Evolutionary conservation across 2,888 invertebrate genomes (phyloP).

Genomic region (Pristionchus mayeri): DNA sequence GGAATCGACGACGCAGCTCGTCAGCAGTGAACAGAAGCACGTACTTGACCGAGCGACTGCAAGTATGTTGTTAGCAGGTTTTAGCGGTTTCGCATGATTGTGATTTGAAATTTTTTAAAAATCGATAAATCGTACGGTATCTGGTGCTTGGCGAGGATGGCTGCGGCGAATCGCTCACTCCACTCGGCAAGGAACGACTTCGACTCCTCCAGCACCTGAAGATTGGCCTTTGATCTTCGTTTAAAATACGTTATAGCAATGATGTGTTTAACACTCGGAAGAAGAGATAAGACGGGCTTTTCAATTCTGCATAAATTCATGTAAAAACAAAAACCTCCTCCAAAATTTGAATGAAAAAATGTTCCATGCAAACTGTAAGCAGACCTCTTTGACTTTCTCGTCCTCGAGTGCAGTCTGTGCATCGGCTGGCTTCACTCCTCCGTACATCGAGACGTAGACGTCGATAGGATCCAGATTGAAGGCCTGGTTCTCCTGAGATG

Average conservation of each 20-base stretch:
- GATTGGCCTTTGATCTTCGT: background rate
- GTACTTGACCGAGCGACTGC: conserved; percentile 61
- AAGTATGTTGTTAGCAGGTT: conserved; percentile 16
- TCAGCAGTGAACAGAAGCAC: conserved; percentile 59
- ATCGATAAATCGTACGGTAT: conserved; percentile 54
- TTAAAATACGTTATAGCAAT: no score
- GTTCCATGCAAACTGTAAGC: no score
- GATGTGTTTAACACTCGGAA: no score
- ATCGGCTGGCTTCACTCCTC: conserved; percentile 50
- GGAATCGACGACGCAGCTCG: conserved; percentile 59
- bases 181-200: conserved; percentile 65
- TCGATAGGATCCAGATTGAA: conserved; percentile 63
- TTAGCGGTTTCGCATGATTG: background rate
- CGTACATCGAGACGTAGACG: conserved; percentile 55
- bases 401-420: conserved; percentile 60
- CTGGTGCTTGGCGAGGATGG: conserved; percentile 57
- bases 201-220: conserved; percentile 60
- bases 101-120: background rate
- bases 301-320: no score
- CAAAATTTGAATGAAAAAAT: no score
- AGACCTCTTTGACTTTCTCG: conserved; percentile 53
- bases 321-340: background rate
- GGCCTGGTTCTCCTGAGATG: conserved; percentile 50
- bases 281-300: no score
- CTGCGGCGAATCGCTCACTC: conserved; percentile 62